Evolutionary conservation across 2,797 vertebrate species (phyloP), one percentile per base, ranked within the genome.

Genomic region (Xiphophorus birchmanni): DNA sequence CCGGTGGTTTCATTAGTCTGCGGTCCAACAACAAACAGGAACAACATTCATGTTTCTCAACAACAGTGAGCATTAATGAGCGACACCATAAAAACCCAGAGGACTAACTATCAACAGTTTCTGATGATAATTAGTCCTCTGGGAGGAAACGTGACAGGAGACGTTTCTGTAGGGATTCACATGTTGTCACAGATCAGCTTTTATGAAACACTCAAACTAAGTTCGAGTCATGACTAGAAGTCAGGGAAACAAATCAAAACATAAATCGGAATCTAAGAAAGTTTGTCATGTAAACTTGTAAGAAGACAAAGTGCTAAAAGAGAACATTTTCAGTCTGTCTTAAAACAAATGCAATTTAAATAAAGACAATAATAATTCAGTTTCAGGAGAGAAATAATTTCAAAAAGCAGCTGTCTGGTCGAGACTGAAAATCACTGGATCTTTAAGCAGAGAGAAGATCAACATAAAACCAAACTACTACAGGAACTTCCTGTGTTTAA

Each of bases 51-150:
- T 29, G 42, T 72, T 45, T 72, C 69, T 5, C 1, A 45, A 29
- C 69, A 45, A 47, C 26, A 44, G 42, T 15, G 42, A 29, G 12
- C 69, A 45, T 29, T 47, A 72, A 72, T 72, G 69, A 72, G 69
- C 40, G 10, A 4, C 37, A 4, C 67, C 40, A 71, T 13, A 29
- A n/a, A 67, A 6, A 9, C 69, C 42, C 26, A 47, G 26, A 45
- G 69, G 69, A 72, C 23, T 17, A 72, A 72, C 45, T 47, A 72
- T 72, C 26, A 72, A 72, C 69, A 45, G 42, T 15, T 72, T 45
- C 42, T 72, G 42, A n/a, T 72, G 42, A 72, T n/a, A 72, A 45
- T n/a, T 44, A 45, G 26, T n/a, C 69, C 12, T 45, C 6, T 8
- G 69, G 69, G 69, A n/a, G 69, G 69, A 45, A 29, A n/a, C 1